These are phyloP conservation scores for Cinclus mexicanus DNA, from an alignment of 2,113 vertebrate genomes.

Conservation along the genomic window DNA sequence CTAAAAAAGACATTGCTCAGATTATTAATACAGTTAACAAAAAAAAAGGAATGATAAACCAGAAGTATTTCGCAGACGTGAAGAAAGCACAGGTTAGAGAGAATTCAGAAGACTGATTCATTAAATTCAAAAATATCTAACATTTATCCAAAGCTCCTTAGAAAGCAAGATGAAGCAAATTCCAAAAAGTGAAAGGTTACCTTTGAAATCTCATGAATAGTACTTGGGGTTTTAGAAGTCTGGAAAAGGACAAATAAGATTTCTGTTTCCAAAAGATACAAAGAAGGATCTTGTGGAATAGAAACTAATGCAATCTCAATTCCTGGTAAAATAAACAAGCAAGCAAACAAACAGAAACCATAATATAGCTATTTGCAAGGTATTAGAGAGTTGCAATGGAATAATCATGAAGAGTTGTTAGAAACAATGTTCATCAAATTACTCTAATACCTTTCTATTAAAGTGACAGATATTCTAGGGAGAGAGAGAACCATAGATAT, in stretches of 20 bases:
- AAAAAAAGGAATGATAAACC: background rate
- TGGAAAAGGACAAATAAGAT: background rate
- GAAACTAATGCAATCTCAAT: background rate
- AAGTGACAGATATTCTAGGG: background rate
- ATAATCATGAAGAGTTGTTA: background rate
- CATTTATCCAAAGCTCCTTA: background rate
- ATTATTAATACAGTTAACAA: background rate
- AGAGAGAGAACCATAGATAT: background rate
- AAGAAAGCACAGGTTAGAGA: background rate
- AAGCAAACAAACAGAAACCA: background rate
- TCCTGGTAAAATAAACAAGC: background rate
- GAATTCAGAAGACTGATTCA: background rate
- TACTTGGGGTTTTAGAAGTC: background rate
- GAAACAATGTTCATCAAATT: background rate
- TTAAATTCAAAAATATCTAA: background rate
- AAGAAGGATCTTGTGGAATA: background rate
- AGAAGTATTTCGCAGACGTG: background rate
- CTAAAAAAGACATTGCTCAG: background rate
- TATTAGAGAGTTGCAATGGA: background rate
- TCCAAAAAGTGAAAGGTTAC: background rate
- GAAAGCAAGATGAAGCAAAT: background rate
- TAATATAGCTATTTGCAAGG: background rate
- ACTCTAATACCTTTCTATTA: background rate
- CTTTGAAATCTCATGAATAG: background rate
- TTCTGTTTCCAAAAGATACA: background rate